Evolutionary conservation across 2,113 vertebrate genomes (phyloP).

Genomic region (Amphiprion percula): DNA sequence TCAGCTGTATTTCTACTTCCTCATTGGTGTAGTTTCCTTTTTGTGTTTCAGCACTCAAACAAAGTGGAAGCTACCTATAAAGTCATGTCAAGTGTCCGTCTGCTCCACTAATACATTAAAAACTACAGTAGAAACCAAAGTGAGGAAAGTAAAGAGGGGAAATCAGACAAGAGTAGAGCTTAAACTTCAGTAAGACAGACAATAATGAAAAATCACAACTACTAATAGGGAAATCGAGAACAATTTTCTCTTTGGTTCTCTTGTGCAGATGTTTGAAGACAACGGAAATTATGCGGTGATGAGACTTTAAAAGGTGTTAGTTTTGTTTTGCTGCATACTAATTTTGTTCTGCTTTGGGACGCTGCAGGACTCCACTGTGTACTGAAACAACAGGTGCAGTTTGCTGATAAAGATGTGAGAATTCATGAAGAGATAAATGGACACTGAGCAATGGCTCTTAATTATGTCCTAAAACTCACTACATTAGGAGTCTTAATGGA

Average conservation of each 20-base stretch:
- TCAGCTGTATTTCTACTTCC: too few relatives aligned
- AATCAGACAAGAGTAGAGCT: too few relatives aligned
- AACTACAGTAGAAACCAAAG: too few relatives aligned
- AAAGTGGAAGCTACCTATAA: too few relatives aligned
- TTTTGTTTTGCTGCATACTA: constrained; percentile 29
- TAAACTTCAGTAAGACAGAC: neutral
- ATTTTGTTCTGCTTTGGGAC: constrained; percentile 32
- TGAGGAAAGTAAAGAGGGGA: too few relatives aligned
- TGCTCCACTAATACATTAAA: too few relatives aligned
- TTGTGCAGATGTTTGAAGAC: constrained; percentile 44
- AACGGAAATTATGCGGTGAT: constrained; percentile 34
- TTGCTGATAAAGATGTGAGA: neutral
- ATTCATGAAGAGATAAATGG: neutral
- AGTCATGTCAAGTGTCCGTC: too few relatives aligned
- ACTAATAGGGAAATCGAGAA: accelerated
- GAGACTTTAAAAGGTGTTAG: constrained; percentile 52
- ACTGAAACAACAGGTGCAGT: constrained; percentile 28
- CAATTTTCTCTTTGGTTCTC: constrained; percentile 1
- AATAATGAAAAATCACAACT: neutral
- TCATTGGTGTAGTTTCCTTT: neutral
- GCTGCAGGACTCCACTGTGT: neutral
- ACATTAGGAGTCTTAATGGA: too few relatives aligned
- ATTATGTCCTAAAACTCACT: neutral
- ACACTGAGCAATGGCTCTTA: neutral
- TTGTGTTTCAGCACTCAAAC: neutral